A percentile compares a stretch with the other conserved stretches of the same genome.
Evolutionary conservation across 2,113 vertebrate genomes (phyloP).

Genomic region (Malurus cyaneus): DNA sequence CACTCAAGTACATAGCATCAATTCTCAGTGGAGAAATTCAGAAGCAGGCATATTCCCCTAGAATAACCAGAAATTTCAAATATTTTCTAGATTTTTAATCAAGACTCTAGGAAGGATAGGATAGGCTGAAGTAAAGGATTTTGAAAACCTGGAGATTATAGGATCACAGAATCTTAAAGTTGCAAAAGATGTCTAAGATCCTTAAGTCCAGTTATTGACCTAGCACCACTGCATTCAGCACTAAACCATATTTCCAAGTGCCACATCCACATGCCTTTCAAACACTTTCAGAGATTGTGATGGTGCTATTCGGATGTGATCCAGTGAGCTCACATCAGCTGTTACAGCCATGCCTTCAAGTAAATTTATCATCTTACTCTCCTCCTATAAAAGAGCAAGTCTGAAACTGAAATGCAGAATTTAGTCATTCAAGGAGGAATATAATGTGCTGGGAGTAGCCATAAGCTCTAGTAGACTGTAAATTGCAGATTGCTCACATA

Average conservation of each 20-base stretch:
- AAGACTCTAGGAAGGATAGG: not conserved
- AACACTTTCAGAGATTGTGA: not conserved
- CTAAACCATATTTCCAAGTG: not conserved
- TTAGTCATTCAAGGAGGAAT: not conserved
- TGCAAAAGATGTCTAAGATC: not conserved
- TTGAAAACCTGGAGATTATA: not conserved
- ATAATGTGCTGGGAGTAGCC: not conserved
- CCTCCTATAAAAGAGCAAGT: not conserved
- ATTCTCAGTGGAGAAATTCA: not conserved
- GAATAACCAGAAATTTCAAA: not conserved
- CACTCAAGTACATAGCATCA: not conserved
- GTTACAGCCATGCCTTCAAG: not conserved
- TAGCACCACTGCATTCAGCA: not conserved
- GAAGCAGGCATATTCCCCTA: not conserved
- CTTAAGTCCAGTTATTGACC: not conserved
- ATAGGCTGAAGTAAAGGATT: not conserved
- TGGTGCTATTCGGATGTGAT: not conserved
- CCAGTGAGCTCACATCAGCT: not conserved
- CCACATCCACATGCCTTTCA: not conserved
- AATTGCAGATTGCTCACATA: not conserved
- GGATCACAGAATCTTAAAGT: not conserved
- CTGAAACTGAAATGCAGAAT: not conserved
- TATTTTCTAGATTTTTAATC: not conserved
- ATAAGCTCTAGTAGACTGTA: not conserved
- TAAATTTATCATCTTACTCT: not conserved